A percentile compares a stretch with the other conserved stretches of the same genome.
These are phyloP conservation scores for Junonia oenone DNA, from an alignment of 2,888 invertebrate genomes.

Conservation along the genomic window DNA sequence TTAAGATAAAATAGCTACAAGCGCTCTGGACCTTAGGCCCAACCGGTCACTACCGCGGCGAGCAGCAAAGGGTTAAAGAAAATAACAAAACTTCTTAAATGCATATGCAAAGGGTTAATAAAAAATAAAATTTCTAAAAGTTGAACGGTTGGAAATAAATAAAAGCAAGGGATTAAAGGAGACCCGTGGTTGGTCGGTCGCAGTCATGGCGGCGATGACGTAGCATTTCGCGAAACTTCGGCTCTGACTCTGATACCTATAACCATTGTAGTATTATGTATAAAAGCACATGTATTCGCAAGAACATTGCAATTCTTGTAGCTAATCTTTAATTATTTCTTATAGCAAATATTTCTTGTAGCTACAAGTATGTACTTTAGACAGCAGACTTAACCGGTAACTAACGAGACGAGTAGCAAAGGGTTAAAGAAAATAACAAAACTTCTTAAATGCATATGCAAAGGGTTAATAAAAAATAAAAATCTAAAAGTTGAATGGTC, in stretches of 20 bases:
- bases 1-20: constrained; percentile 13
- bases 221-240: constrained; percentile 29
- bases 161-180: constrained; percentile 56
- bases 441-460: constrained; percentile 41
- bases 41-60: constrained; percentile 20
- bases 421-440: constrained; percentile 6
- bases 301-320: not conserved
- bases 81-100: constrained; percentile 16
- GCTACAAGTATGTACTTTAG: constrained; percentile 13
- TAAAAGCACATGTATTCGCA: not conserved
- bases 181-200: constrained; percentile 53
- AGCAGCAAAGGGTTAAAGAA: constrained; percentile 6
- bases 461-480: constrained; percentile 60
- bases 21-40: constrained; percentile 17
- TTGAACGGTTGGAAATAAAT: constrained; percentile 51
- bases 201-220: constrained; percentile 57
- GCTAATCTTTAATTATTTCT: too few relatives aligned
- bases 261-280: constrained; percentile 6
- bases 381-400: constrained; percentile 13
- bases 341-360: too few relatives aligned
- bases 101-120: constrained; percentile 56
- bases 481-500: constrained; percentile 44
- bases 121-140: constrained; percentile 51
- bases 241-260: constrained; percentile 11
- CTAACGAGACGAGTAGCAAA: constrained; percentile 13